phyloP scores from a whole-genome alignment of 2,113 vertebrate species.

The Tringa solitaria region DNA sequence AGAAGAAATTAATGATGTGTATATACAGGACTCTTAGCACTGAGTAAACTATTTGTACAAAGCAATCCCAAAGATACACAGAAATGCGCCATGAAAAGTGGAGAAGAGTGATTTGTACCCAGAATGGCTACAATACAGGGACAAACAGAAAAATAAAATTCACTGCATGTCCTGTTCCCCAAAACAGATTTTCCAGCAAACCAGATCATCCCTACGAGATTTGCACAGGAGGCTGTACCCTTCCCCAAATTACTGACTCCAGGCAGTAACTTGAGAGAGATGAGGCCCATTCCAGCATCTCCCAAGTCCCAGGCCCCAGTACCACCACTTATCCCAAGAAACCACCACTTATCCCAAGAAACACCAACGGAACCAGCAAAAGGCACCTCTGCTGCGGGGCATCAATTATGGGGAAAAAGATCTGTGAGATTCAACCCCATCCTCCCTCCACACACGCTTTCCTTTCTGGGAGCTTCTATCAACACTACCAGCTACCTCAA shows the following conservation, averaged over 20 bases:
- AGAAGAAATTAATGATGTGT: constrained; percentile 37
- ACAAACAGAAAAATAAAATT: neutral
- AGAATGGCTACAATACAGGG: neutral
- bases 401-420: accelerated
- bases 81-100: neutral
- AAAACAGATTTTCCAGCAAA: neutral
- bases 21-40: neutral
- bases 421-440: neutral
- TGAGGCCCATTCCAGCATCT: accelerated
- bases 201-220: accelerated
- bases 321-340: neutral
- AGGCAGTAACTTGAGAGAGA: neutral
- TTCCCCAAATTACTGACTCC: accelerated
- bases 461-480: neutral
- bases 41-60: constrained; percentile 36
- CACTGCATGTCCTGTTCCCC: neutral
- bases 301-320: accelerated
- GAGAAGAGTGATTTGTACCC: neutral
- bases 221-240: neutral
- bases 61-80: neutral
- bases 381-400: neutral
- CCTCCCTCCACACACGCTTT: neutral
- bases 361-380: accelerated
- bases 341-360: neutral
- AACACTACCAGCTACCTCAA: neutral